Conservation (phyloP, 2,113 vertebrate species). For the Pelecanoides urinatrix region DNA sequence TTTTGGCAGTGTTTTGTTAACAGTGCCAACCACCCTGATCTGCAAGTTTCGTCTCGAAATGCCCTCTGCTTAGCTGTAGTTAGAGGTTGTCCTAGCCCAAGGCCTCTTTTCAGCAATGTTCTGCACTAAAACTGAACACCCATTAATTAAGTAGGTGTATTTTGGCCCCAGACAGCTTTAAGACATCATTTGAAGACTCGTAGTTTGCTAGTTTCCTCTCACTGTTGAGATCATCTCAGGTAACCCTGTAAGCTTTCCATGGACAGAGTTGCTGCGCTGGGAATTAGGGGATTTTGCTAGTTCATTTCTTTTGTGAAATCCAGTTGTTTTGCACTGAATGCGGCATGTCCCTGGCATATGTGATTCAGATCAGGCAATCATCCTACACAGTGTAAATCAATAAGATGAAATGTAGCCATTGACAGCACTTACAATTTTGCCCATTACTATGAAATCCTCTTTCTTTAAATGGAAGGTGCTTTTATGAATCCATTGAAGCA, state of each 20-base stretch:
- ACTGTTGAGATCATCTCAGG: neutral
- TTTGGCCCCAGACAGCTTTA: neutral
- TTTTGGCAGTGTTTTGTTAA: neutral
- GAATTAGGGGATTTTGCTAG: neutral
- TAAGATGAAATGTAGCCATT: slow-evolving; percentile 57
- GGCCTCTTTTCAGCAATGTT: neutral
- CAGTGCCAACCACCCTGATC: neutral
- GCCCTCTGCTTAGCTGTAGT: neutral
- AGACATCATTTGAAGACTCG: neutral
- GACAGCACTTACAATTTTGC: slow-evolving; percentile 45
- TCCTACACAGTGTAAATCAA: slow-evolving; percentile 45
- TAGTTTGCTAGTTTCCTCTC: neutral
- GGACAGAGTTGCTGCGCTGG: neutral
- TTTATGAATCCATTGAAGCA: slow-evolving; percentile 54
- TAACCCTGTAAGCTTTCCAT: neutral
- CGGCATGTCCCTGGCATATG: neutral
- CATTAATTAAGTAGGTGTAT: neutral
- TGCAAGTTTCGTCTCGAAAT: neutral
- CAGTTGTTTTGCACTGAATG: neutral
- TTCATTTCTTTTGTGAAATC: neutral
- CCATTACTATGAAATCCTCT: slow-evolving; percentile 59
- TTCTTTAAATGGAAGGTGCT: slow-evolving; percentile 30
- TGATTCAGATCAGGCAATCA: slow-evolving; percentile 44
- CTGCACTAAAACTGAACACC: neutral
- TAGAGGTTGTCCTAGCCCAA: neutral